These are phyloP conservation scores for Actias luna DNA, from an alignment of 2,888 invertebrate genomes.

Conservation along the genomic window DNA sequence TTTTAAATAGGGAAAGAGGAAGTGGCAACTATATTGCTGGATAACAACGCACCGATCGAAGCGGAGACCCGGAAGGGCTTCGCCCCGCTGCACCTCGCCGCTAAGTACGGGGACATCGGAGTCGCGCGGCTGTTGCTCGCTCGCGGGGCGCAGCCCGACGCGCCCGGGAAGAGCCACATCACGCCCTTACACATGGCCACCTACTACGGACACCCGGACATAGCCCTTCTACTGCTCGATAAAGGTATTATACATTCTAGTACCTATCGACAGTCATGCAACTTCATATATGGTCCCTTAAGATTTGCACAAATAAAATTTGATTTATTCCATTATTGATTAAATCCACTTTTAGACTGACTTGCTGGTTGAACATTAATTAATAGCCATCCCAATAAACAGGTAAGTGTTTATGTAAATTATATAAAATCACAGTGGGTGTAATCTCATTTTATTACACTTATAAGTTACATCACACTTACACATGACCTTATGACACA, in stretches of 20 bases:
- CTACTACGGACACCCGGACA: constrained; percentile 97
- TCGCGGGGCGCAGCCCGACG: constrained; percentile 92
- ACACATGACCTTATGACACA: no score
- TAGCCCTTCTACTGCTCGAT: constrained; percentile 93
- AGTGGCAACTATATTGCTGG: constrained; percentile 94
- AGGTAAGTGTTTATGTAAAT: no score
- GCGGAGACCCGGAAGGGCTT: constrained; percentile 98
- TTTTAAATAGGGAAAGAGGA: constrained; percentile 85
- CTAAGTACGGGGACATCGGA: constrained; percentile 97
- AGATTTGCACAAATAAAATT: no score
- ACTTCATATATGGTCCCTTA: no score
- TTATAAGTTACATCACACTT: no score
- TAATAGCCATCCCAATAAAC: no score
- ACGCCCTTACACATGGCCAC: constrained; percentile 98
- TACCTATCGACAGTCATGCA: no score
- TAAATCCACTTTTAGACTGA: no score
- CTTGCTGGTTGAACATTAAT: no score
- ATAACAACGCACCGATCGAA: constrained; percentile 93
- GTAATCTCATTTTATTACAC: no score
- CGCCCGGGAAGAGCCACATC: constrained; percentile 95
- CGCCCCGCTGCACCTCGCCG: constrained; percentile 97
- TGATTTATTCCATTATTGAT: no score
- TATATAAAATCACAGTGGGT: no score
- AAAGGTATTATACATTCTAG: constrained; percentile 83
- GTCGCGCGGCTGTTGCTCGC: constrained; percentile 94